Base-by-base conservation (phyloP, 1,140 invertebrate genomes). In the Macrobrachium nipponense region DNA sequence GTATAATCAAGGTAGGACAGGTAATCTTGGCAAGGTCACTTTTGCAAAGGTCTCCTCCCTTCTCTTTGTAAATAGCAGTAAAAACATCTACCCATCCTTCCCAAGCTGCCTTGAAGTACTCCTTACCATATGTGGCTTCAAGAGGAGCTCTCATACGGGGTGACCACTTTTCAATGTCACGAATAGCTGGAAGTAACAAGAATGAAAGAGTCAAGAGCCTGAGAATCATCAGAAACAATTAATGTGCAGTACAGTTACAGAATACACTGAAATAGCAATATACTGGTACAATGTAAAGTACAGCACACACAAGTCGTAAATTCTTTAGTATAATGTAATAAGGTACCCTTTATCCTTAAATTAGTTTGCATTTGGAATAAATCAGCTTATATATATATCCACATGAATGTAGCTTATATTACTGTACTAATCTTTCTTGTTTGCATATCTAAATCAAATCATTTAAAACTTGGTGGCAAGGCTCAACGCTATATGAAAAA, bases 111-210 rank as follows among this genome's bases (percentile, higher is more conserved):
- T 92, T 90, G 82, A 97, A 95, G 82, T 94, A 94, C 77, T 95
- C 92, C 87, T 94, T 93, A 0, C 96, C 96, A 89, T 98, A 98
- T 0, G 95, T 88, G 66, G 94, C 92, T 66, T 95, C 92, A 90
- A 96, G 92, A 6, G 96, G 94, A 60, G 94, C 92, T 88, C 93
- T 93, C 95, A 96, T 96, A 88, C 92, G 93, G 60, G 94, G 93
- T 20, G 96, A 97, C 97, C 97, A 98, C 80, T 93, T 93, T 73
- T 93, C 93, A 12, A 97, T 92, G 89, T 97, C 94, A 89, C 93
- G 92, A 36, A 94, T 90, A 20, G 89, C 92, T 93, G 80, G 60
- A 80, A 88, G 88, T 43, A 44, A 89, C 66, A 58, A 36, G 70
- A 44, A 44, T 43, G 18, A 80, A 2, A 36, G 11, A 5, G 14